Evolutionary conservation across 2,797 vertebrate genomes (phyloP).

Genomic region (Helarctos malayanus): DNA sequence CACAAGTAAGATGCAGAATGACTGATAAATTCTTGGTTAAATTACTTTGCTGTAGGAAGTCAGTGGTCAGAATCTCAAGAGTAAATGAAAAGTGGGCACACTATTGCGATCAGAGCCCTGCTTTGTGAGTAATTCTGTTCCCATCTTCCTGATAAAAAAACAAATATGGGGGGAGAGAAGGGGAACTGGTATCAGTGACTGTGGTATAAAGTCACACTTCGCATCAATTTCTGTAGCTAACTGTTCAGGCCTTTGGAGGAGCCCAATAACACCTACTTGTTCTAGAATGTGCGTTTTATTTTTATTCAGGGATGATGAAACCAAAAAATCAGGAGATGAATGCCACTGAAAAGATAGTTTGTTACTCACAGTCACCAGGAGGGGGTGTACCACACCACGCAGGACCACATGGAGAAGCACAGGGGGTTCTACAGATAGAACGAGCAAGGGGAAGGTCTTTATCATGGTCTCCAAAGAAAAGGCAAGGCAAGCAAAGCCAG

Average conservation of each 20-base stretch:
- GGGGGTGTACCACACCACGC: neutral
- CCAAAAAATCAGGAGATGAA: neutral
- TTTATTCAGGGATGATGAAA: neutral
- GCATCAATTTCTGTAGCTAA: neutral
- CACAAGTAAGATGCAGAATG: neutral
- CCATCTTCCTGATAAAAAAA: neutral
- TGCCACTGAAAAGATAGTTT: neutral
- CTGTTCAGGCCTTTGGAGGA: neutral
- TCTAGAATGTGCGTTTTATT: neutral
- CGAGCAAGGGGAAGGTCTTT: neutral
- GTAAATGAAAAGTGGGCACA: slow-evolving; percentile 1
- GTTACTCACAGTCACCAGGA: neutral
- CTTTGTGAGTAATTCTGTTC: slow-evolving; percentile 33
- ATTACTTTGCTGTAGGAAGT: neutral
- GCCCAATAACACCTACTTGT: neutral
- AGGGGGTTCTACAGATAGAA: neutral
- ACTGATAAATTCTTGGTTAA: neutral
- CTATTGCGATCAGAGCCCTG: neutral
- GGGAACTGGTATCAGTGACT: neutral
- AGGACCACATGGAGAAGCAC: neutral
- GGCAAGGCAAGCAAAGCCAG: neutral
- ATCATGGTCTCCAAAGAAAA: neutral
- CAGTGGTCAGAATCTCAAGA: slow-evolving; percentile 19
- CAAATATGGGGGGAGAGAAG: neutral
- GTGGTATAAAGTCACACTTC: neutral